Percentiles rank a stretch among this genome's conserved stretches.
Conservation (phyloP, 2,888 invertebrate genomes). For the Heliothis peltigera region DNA sequence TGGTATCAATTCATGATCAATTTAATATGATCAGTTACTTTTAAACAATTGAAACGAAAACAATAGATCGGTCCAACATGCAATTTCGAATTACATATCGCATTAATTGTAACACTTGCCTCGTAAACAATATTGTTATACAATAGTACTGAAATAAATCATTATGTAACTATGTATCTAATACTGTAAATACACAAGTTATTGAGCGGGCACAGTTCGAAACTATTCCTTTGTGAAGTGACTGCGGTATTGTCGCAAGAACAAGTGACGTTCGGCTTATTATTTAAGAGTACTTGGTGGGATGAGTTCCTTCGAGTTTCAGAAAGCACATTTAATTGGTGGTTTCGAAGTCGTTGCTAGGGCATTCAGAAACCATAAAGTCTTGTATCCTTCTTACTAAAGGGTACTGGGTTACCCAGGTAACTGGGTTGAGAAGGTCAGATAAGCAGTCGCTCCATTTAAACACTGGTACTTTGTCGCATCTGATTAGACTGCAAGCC, state of each 20-base stretch:
- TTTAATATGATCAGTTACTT: neutral
- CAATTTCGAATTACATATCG: constrained; percentile 4
- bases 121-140: constrained; percentile 20
- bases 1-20: too few relatives aligned
- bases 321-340: too few relatives aligned
- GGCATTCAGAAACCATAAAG: too few relatives aligned
- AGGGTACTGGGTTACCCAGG: too few relatives aligned
- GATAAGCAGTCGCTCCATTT: too few relatives aligned
- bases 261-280: constrained; percentile 27
- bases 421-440: too few relatives aligned
- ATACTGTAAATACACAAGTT: constrained; percentile 6
- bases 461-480: too few relatives aligned
- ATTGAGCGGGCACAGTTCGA: constrained; percentile 10
- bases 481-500: too few relatives aligned
- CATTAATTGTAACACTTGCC: constrained; percentile 9
- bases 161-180: constrained; percentile 9
- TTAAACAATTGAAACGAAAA: neutral
- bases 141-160: constrained; percentile 24
- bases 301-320: too few relatives aligned
- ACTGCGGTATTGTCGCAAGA: constrained; percentile 6
- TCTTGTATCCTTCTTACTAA: too few relatives aligned
- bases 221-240: constrained; percentile 43
- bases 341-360: too few relatives aligned
- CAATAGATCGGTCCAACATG: neutral
- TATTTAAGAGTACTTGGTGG: constrained; percentile 36